phyloP scores from a whole-genome alignment of 2,113 vertebrate species.

The Nothobranchius kuhntae region DNA sequence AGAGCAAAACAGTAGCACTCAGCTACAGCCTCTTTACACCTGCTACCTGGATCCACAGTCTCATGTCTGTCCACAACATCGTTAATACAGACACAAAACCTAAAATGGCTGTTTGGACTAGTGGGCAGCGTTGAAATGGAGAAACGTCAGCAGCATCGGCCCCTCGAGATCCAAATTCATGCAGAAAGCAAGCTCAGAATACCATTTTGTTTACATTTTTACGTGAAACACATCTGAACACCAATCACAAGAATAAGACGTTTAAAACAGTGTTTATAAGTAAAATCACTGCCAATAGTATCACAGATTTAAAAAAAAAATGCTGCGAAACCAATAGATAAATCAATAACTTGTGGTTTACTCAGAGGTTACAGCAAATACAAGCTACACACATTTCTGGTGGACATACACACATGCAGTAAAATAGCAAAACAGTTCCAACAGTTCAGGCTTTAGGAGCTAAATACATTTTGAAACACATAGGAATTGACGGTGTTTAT shows the following conservation, averaged over 20 bases:
- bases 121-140: conserved; percentile 38
- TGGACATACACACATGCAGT: too few relatives aligned
- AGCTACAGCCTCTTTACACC: conserved; percentile 20
- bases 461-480: too few relatives aligned
- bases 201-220: not conserved
- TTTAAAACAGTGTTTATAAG: too few relatives aligned
- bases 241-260: not conserved
- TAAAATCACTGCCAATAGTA: not conserved
- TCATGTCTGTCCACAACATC: too few relatives aligned
- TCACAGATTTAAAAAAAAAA: conserved; percentile 6
- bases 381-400: not conserved
- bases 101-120: conserved; percentile 75
- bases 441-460: too few relatives aligned
- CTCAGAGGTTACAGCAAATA: conserved; percentile 9
- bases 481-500: too few relatives aligned
- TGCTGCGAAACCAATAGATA: conserved; percentile 19
- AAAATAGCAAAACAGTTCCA: too few relatives aligned
- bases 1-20: conserved; percentile 28
- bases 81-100: conserved; percentile 32
- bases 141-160: conserved; percentile 22
- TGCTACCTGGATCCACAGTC: not conserved
- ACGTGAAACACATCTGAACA: not conserved
- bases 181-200: conserved; percentile 11
- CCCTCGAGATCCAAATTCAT: conserved; percentile 31
- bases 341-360: conserved; percentile 24